phyloP scores from a whole-genome alignment of 1,140 invertebrate genomes.

The Drosophila paulistorum region DNA sequence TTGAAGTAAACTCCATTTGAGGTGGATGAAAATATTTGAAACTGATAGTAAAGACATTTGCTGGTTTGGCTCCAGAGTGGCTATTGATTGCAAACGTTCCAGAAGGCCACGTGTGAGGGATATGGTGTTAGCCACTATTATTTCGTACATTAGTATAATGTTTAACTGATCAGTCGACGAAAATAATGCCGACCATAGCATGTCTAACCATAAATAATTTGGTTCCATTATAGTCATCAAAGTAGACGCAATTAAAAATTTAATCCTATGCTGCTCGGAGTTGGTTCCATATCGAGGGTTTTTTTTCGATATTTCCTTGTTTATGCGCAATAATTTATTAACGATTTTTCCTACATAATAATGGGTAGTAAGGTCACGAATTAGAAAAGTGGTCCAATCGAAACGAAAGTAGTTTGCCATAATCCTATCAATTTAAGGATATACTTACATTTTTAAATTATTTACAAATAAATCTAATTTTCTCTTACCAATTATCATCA shows the following conservation, averaged over 20 bases:
- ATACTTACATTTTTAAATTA: no score
- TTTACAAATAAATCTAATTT: neutral
- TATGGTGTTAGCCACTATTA: constrained; percentile 82
- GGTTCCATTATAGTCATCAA: constrained; percentile 43
- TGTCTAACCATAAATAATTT: constrained; percentile 55
- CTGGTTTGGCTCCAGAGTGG: constrained; percentile 51
- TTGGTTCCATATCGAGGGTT: constrained; percentile 82
- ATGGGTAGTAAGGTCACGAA: neutral
- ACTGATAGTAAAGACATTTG: constrained; percentile 53
- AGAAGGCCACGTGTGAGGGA: constrained; percentile 30
- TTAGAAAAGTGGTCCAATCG: no score
- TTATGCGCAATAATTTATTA: constrained; percentile 39
- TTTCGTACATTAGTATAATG: constrained; percentile 86
- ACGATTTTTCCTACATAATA: neutral
- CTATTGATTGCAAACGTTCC: constrained; percentile 38
- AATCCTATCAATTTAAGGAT: no score
- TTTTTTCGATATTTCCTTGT: constrained; percentile 52
- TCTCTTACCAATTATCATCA: constrained; percentile 57
- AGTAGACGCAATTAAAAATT: constrained; percentile 83
- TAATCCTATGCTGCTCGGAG: constrained; percentile 82
- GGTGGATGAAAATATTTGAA: neutral
- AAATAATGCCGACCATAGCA: constrained; percentile 83
- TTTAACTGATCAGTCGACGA: constrained; percentile 87
- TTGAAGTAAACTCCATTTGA: neutral
- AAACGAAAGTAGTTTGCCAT: no score